Evolutionary conservation across 2,113 vertebrate genomes (phyloP).

Genomic region (Crotalus helleri): DNA sequence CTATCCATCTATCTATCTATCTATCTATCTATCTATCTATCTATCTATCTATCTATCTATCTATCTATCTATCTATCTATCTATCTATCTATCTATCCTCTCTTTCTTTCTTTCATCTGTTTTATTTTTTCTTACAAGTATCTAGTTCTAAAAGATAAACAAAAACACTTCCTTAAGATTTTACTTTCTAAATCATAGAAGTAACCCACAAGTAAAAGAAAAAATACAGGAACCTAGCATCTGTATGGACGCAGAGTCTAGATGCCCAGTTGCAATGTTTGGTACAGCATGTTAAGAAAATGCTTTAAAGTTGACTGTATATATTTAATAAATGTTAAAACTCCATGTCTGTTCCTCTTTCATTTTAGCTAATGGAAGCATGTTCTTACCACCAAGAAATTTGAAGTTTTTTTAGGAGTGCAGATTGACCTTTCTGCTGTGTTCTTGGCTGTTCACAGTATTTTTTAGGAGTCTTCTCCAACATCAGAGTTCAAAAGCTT

Average conservation of each 20-base stretch:
- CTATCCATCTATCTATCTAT: neutral
- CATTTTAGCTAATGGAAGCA: neutral
- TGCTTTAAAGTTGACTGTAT: neutral
- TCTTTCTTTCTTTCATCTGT: too few relatives aligned
- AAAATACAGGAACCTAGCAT: neutral
- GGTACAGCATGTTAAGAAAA: neutral
- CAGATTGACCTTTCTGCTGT: neutral
- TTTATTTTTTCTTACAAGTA: neutral
- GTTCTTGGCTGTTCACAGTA: neutral
- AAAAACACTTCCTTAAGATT: slow-evolving; percentile 11
- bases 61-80: neutral
- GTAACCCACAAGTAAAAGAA: neutral
- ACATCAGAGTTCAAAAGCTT: neutral
- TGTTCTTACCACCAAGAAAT: neutral
- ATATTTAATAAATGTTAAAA: neutral
- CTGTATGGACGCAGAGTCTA: neutral
- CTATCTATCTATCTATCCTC: neutral
- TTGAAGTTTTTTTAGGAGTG: neutral
- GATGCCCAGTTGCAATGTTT: neutral
- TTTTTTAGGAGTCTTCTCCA: neutral
- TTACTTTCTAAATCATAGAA: slow-evolving; percentile 1
- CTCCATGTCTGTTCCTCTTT: neutral
- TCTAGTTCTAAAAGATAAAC: slow-evolving; percentile 11
- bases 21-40: neutral
- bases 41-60: neutral